phyloP scores from a whole-genome alignment of 2,888 invertebrate species.

The Venusia cambrica region DNA sequence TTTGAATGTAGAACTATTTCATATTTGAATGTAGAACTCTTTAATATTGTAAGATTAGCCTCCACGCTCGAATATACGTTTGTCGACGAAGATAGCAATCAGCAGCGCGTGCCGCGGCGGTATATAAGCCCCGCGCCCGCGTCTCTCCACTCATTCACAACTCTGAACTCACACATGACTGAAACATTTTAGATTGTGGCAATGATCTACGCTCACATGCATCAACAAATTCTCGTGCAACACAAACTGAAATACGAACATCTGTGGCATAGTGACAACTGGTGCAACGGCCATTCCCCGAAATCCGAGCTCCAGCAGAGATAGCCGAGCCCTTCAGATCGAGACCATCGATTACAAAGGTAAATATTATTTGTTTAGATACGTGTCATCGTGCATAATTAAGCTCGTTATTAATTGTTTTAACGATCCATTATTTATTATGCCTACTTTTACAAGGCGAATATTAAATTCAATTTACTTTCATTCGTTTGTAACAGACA shows the following conservation, averaged over 20 bases:
- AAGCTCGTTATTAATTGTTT: slow-evolving; percentile 20
- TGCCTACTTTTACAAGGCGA: slow-evolving; percentile 4
- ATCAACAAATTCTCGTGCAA: slow-evolving; percentile 56
- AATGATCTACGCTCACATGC: slow-evolving; percentile 76
- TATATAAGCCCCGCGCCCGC: slow-evolving; percentile 53
- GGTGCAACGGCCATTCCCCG: slow-evolving; percentile 73
- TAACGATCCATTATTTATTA: slow-evolving; percentile 9
- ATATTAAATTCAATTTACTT: too few relatives aligned
- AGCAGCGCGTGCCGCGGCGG: slow-evolving; percentile 49
- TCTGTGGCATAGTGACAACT: slow-evolving; percentile 78
- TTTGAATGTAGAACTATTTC: too few relatives aligned
- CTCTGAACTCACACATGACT: slow-evolving; percentile 63
- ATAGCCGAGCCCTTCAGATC: slow-evolving; percentile 56
- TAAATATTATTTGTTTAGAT: slow-evolving; percentile 63
- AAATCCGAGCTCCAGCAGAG: slow-evolving; percentile 71
- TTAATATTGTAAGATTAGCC: too few relatives aligned
- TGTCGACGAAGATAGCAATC: slow-evolving; percentile 10
- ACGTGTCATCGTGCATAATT: slow-evolving; percentile 19
- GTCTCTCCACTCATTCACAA: slow-evolving; percentile 60
- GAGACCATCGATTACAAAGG: slow-evolving; percentile 63
- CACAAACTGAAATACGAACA: slow-evolving; percentile 64
- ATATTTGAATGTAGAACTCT: too few relatives aligned
- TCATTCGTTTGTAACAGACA: too few relatives aligned
- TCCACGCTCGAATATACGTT: too few relatives aligned
- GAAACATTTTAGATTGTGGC: slow-evolving; percentile 69